A percentile compares a stretch with the other conserved stretches of the same genome.
These are phyloP conservation scores for Ernsta delagoae DNA, from an alignment of 2,888 invertebrate species.

Conservation along the genomic window DNA sequence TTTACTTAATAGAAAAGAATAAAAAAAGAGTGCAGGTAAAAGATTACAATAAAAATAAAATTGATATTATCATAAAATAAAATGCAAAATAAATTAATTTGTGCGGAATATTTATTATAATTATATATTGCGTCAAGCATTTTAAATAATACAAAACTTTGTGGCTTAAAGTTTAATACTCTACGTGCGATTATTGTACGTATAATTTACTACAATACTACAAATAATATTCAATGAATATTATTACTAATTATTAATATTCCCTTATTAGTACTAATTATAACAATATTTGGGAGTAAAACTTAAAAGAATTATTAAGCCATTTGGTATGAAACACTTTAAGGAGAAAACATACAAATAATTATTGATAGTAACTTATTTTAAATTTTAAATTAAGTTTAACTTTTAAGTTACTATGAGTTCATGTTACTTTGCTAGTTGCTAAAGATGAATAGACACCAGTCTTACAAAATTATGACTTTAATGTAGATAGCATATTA, in stretches of 20 bases:
- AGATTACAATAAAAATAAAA: too few species aligned
- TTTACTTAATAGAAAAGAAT: too few species aligned
- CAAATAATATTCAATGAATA: conserved; percentile 4
- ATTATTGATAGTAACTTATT: not conserved
- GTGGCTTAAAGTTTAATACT: too few species aligned
- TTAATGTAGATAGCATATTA: not conserved
- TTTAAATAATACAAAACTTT: too few species aligned
- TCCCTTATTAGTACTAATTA: not conserved
- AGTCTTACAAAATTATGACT: conserved; percentile 18
- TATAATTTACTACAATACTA: conserved; percentile 15
- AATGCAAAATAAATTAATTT: too few species aligned
- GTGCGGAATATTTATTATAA: too few species aligned
- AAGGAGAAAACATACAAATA: not conserved
- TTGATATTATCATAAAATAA: too few species aligned
- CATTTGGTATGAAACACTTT: not conserved
- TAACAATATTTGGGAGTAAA: not conserved
- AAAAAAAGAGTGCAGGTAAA: too few species aligned
- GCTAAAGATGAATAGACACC: conserved; percentile 10
- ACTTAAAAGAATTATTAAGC: not conserved
- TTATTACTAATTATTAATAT: not conserved
- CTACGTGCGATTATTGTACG: not conserved
- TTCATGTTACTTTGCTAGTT: conserved; percentile 8
- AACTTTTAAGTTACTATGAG: not conserved
- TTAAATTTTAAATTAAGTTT: conserved; percentile 5
- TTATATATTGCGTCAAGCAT: too few species aligned